These are phyloP conservation scores for Emydocephalus ijimae DNA, from an alignment of 2,113 vertebrate species.

Conservation along the genomic window DNA sequence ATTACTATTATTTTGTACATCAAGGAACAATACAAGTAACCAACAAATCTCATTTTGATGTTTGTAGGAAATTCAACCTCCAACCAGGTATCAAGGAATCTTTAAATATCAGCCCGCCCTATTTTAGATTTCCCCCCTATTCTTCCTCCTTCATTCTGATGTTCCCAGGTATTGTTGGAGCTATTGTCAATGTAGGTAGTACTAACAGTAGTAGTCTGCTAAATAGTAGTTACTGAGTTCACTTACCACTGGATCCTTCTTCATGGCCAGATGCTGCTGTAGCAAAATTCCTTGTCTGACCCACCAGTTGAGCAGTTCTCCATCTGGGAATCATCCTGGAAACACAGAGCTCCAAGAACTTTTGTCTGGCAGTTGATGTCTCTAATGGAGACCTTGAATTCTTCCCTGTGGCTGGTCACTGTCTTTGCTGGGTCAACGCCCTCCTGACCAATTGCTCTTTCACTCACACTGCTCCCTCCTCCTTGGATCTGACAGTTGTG, in stretches of 20 bases:
- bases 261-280: not conserved
- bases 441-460: not conserved
- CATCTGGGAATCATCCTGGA: slow-evolving; percentile 1
- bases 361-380: not conserved
- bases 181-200: not conserved
- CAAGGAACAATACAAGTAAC: not conserved
- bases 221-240: not conserved
- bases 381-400: not conserved
- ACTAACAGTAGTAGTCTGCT: not conserved
- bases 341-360: not conserved
- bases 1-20: not conserved
- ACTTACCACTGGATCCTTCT: not conserved
- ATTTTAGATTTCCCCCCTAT: not conserved
- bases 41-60: not conserved
- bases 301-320: not conserved
- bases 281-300: not conserved
- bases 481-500: not conserved
- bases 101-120: not conserved
- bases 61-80: not conserved
- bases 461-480: not conserved
- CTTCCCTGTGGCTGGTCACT: not conserved
- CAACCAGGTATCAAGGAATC: not conserved
- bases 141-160: not conserved
- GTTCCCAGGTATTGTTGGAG: not conserved
- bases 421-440: not conserved